Evolutionary conservation across 1,140 invertebrate species (phyloP), one percentile per base, ranked within the genome.

Genomic region (Drosophila bipectinata): DNA sequence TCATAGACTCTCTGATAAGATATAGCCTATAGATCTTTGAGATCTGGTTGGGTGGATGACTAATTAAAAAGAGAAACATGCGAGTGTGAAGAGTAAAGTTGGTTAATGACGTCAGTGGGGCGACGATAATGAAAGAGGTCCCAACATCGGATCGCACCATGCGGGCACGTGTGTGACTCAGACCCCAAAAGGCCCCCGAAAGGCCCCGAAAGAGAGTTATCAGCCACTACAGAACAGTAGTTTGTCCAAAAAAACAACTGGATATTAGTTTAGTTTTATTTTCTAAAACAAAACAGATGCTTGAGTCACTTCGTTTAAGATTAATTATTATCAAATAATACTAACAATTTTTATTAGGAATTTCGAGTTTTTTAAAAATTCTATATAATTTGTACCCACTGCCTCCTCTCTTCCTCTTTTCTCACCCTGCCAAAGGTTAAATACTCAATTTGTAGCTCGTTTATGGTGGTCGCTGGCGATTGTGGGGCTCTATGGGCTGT

Each of bases 371-470:
- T 28, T 5, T n/a, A n/a, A 28, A 28, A 28, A 28, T 28, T 28
- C 26, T 28, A 28, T 28, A 6, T 28, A 59, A 57, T 14, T 26
- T 32, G 54, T 9, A 21, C 21, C 21, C 21, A 21, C 1, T 21
- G 21, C 21, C 21, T 21, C 0, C 47, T 62, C 26, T 62, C 26
- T 18, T 41, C 58, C 41, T 44, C 14, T 44, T 14, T 44, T 72
- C 32, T 71, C 76, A 59, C 52, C 39, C 63, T 72, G 74, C 51
- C 82, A 87, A 87, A 87, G 83, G 83, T 87, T 87, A 87, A 87
- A 88, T 87, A 61, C 72, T 87, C 83, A 87, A 87, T 88, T 87
- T 87, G 83, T 71, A 77, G 78, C 24, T 72, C 61, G 52, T 78
- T 66, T 82, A 87, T 87, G 60, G 63, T 53, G 63, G 18, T 41